Evolutionary conservation across 2,113 vertebrate genomes (phyloP).

Genomic region (Ptilonorhynchus violaceus): DNA sequence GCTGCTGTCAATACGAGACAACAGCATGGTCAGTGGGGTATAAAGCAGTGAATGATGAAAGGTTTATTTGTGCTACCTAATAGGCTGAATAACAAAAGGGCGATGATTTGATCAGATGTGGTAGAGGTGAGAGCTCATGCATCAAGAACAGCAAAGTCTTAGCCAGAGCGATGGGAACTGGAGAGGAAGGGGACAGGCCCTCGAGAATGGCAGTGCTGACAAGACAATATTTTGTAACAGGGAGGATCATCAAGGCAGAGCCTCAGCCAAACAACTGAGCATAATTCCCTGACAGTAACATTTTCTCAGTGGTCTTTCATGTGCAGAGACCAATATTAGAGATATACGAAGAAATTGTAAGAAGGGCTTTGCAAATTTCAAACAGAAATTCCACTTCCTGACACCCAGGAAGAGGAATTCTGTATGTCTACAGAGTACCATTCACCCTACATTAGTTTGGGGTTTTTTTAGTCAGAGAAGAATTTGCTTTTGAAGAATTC

Average conservation of each 20-base stretch:
- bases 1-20: background rate
- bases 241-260: background rate
- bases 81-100: background rate
- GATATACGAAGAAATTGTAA: background rate
- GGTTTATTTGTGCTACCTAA: background rate
- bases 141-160: background rate
- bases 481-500: background rate
- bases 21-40: background rate
- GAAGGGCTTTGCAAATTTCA: background rate
- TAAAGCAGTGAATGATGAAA: background rate
- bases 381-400: background rate
- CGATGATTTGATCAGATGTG: background rate
- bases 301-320: background rate
- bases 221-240: background rate
- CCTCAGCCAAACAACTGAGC: background rate
- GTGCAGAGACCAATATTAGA: background rate
- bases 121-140: background rate
- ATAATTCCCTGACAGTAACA: background rate
- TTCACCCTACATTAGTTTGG: background rate
- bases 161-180: background rate
- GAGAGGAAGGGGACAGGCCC: background rate
- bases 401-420: background rate
- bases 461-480: background rate
- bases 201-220: background rate
- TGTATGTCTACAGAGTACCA: background rate